Percentiles rank a stretch among this genome's conserved stretches.
Evolutionary conservation across 2,797 vertebrate genomes (phyloP).

Genomic region (Takifugu rubripes): DNA sequence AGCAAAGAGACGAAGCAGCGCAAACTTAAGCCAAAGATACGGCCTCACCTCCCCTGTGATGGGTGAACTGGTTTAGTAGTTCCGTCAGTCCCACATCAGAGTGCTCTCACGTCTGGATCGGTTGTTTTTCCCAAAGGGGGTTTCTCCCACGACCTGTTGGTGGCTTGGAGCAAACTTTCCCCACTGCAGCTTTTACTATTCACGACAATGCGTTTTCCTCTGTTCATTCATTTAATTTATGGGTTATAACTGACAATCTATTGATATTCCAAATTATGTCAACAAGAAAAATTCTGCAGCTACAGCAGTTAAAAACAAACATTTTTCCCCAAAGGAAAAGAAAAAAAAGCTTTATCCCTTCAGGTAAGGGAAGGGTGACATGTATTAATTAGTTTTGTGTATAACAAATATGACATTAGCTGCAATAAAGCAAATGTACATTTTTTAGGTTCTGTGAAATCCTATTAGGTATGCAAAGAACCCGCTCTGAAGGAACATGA

Average conservation of each 20-base stretch:
- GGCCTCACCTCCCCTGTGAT: background rate
- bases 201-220: no score
- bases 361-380: slow-evolving; percentile 30
- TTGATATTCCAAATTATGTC: no score
- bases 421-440: slow-evolving; percentile 37
- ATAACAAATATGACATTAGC: slow-evolving; percentile 23
- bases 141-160: no score
- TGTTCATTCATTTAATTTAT: no score
- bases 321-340: background rate
- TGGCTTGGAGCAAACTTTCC: background rate
- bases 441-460: slow-evolving; percentile 44
- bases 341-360: slow-evolving; percentile 2
- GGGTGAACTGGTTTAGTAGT: slow-evolving; percentile 3
- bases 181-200: background rate
- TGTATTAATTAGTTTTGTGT: slow-evolving; percentile 23
- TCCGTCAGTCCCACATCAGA: background rate
- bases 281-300: no score
- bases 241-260: no score
- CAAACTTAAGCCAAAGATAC: background rate
- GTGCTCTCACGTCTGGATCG: background rate
- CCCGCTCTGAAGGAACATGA: slow-evolving; percentile 48
- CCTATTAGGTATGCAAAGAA: slow-evolving; percentile 45
- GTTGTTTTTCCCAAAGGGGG: no score
- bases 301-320: background rate
- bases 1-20: slow-evolving; percentile 49